Base-by-base conservation (phyloP, 2,113 vertebrate species). In the Festucalex cinctus region DNA sequence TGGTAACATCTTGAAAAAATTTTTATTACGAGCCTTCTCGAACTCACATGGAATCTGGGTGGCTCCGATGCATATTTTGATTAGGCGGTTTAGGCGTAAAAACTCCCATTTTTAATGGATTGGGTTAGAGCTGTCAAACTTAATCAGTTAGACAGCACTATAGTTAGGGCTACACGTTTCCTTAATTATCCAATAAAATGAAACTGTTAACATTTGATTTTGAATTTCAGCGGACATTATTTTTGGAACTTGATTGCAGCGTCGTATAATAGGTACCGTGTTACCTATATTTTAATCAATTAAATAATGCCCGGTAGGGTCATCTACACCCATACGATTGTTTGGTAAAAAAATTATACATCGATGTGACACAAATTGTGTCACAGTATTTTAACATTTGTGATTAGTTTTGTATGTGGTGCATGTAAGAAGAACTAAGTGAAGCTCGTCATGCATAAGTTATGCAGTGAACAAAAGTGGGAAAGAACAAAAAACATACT, bases 1-100 rank as follows among this genome's bases (percentile, higher is more conserved):
- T 88, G 93, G 97, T 98, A 94, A 72, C 10, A 62, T 9, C 26
- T 39, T 48, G 43, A 46, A 61, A n/a, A 65, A 22, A 22, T 36
- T 13, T 10, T 22, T 20, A 41, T 16, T 5, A 61, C 6, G 3
- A 39, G 35, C 35, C 20, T 37, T n/a, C 8, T 16, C 13, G 37
- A 24, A 44, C 9, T 26, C 20, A 16, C 32, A 20, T 59, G 32
- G 19, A 17, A 19, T 19, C 16, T 20, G 44, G 44, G 44, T 46
- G 39, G 39, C 39, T 13, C 12, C 39, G 12, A 41, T 41, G 39
- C 13, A 41, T 41, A 41, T 41, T 41, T 41, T 41, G 9, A 41
- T 41, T 2, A 41, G 39, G 39, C 13, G 39, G 9, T 13, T 2
- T 12, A 41, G 13, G 9, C 4, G 28, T 32, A 32, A 32, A 2